Evolutionary conservation across 1,140 invertebrate genomes (phyloP), one percentile per base, ranked within the genome.

Genomic region (Episyrphus balteatus): DNA sequence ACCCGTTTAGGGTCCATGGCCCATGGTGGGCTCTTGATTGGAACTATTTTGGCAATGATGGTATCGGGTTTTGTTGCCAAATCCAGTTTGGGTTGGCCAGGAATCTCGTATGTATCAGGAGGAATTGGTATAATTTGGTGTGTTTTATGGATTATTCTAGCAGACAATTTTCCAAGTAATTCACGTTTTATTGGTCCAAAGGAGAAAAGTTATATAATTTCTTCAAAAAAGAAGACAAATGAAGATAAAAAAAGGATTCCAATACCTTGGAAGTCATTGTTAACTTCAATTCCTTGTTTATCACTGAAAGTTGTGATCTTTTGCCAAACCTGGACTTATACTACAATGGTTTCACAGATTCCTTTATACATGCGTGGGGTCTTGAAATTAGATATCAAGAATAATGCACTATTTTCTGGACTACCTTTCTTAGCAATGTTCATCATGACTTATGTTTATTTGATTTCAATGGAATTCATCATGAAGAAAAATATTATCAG

Each of bases 261-360:
- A 0, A 51, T 65, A 12, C 90, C 90, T 2, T 94, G 88, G 88
- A 72, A 68, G 37, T 65, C 75, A 5, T 87, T 96, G 26, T 70
- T 84, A 0, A 84, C 75, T 0, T 90, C 87, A 2, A 44, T 79
- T 6, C 86, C 91, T 0, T 80, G 95, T 48, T 90, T 84, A 84
- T 83, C 89, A 0, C 71, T n/a, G n/a, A n/a, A n/a, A n/a, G n/a
- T 94, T 7, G 75, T 90, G 21, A 64, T 91, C 1, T 80, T 78
- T 0, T 88, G 96, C 57, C 85, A 92, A 59, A 89, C 89, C 58
- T 97, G 91, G 92, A 90, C 90, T 1, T 92, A 89, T 60, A 94
- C 91, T 74, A 94, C 87, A 5, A 74, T 97, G 30, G 72, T 96
- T 40, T 92, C 89, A 0, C 82, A 92, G 68, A 82, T 97, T 58